These are phyloP conservation scores for Limnothrissa miodon DNA, from an alignment of 2,113 vertebrate genomes.

Conservation along the genomic window DNA sequence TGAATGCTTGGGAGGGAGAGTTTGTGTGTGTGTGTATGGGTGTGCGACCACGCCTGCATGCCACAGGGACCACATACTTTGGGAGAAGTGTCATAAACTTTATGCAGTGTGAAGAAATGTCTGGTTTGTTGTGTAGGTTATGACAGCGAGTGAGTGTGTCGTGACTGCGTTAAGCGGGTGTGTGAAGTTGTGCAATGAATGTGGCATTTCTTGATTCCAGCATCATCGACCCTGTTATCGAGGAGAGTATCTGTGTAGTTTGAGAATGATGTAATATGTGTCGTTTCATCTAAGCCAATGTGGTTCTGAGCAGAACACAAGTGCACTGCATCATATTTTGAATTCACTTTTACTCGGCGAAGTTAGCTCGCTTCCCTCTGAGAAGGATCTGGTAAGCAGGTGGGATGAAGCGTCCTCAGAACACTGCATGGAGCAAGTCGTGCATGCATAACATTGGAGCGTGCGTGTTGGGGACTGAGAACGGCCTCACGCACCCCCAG, in stretches of 20 bases:
- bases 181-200: not conserved
- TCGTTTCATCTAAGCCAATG: not conserved
- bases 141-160: not conserved
- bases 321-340: not conserved
- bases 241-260: not conserved
- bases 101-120: not conserved
- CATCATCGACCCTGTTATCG: too few species aligned
- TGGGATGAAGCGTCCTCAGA: not conserved
- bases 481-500: not conserved
- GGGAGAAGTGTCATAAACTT: not conserved
- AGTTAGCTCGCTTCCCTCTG: not conserved
- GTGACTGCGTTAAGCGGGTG: too few species aligned
- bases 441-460: not conserved
- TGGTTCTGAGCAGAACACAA: not conserved
- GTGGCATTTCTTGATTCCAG: not conserved
- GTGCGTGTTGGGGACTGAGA: not conserved
- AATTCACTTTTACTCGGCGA: not conserved
- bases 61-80: not conserved
- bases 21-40: not conserved
- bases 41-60: not conserved
- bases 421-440: not conserved
- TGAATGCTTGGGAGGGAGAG: not conserved
- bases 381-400: not conserved
- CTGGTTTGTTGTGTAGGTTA: not conserved
- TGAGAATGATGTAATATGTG: not conserved